phyloP scores from a whole-genome alignment of 2,113 vertebrate genomes.

The Psilopsiagon aymara region DNA sequence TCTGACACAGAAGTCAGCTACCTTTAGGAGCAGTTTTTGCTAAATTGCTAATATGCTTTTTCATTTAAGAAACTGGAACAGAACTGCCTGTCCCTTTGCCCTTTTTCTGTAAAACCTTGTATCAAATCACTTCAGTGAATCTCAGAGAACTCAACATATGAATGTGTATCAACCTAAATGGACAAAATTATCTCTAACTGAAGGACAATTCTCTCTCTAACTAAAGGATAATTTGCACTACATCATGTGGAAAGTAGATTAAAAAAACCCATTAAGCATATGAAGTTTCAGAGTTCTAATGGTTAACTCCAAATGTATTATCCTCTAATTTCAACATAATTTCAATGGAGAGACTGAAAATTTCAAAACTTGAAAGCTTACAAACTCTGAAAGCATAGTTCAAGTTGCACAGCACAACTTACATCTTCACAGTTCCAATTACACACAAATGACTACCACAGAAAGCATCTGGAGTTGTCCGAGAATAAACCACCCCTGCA shows the following conservation, averaged over 20 bases:
- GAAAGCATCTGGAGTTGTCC: neutral
- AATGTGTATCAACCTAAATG: neutral
- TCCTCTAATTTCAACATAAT: neutral
- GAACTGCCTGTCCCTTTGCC: neutral
- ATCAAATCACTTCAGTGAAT: neutral
- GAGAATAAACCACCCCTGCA: neutral
- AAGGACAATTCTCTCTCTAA: neutral
- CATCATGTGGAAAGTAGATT: neutral
- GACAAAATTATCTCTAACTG: neutral
- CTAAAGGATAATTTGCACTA: neutral
- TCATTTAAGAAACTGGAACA: neutral
- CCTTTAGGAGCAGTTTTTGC: constrained; percentile 1
- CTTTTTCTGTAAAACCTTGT: neutral
- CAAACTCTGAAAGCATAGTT: neutral
- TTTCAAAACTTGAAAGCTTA: neutral
- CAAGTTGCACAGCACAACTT: neutral
- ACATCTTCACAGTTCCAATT: neutral
- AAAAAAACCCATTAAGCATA: accelerated
- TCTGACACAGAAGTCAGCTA: constrained; percentile 58
- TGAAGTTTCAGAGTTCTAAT: neutral
- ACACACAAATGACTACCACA: neutral
- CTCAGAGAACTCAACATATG: neutral
- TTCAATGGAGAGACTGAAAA: neutral
- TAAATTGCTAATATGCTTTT: neutral
- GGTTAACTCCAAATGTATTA: neutral